These are phyloP conservation scores for Muraenolepis orangiensis DNA, from an alignment of 2,797 vertebrate genomes.

Conservation along the genomic window DNA sequence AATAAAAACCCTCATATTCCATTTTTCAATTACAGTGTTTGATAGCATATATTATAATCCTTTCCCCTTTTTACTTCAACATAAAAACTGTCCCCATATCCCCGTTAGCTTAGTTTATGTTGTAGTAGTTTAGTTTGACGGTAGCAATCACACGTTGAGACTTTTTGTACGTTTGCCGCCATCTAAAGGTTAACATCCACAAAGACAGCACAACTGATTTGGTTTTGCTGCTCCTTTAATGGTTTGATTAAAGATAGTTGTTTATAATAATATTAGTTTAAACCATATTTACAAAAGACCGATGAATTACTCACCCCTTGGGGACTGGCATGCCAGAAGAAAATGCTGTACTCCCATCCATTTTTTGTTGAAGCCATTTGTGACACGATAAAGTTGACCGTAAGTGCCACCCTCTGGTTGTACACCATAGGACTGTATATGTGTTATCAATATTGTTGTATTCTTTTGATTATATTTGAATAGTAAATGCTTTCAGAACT, in stretches of 20 bases:
- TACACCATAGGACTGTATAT: background rate
- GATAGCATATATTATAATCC: background rate
- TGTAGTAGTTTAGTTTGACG: background rate
- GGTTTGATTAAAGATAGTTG: background rate
- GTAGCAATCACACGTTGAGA: background rate
- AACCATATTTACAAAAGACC: background rate
- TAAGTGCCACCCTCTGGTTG: background rate
- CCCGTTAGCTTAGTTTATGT: background rate
- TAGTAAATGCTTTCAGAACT: background rate
- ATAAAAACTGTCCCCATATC: conserved; percentile 1
- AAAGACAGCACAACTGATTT: background rate
- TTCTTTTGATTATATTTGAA: background rate
- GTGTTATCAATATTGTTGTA: background rate
- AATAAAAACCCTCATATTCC: conserved; percentile 24
- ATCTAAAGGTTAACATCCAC: background rate
- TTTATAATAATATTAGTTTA: background rate
- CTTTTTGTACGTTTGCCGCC: background rate
- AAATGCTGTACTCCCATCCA: background rate
- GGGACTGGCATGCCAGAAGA: background rate
- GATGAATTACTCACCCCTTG: background rate
- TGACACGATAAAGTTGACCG: background rate
- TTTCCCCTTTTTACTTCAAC: background rate
- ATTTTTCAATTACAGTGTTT: conserved; percentile 8
- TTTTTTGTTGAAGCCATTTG: too few species aligned
- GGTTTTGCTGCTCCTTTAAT: background rate